Conservation (phyloP, 2,113 vertebrate species). For the Malurus elegans region DNA sequence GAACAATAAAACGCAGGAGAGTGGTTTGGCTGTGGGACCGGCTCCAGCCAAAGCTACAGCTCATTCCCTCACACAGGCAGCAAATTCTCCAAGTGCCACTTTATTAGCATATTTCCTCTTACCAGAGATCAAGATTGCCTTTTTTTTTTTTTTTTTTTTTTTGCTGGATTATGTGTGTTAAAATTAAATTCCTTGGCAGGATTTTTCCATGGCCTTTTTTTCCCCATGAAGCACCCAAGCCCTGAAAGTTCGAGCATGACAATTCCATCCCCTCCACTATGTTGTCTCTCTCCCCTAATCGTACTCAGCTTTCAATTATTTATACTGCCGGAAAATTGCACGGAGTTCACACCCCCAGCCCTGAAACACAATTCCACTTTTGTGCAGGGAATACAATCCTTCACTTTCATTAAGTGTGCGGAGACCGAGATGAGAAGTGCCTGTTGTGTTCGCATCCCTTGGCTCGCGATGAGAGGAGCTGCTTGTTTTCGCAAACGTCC, state of each 20-base stretch:
- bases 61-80: background rate
- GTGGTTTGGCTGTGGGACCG: background rate
- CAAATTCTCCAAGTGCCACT: background rate
- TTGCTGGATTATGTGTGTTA: background rate
- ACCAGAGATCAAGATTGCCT: background rate
- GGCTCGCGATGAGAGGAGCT: constrained; percentile 43
- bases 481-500: constrained; percentile 38
- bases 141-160: background rate
- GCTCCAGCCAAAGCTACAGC: background rate
- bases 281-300: background rate
- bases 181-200: background rate
- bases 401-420: constrained; percentile 60
- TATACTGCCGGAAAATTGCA: constrained; percentile 46
- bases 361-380: constrained; percentile 55
- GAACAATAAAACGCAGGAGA: constrained; percentile 30
- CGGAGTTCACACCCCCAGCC: constrained; percentile 34
- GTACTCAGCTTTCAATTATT: constrained; percentile 50
- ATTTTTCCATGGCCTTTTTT: background rate
- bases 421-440: constrained; percentile 58
- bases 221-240: background rate
- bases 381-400: constrained; percentile 58
- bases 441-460: constrained; percentile 66
- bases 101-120: background rate
- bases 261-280: background rate
- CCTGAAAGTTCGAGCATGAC: background rate